Evolutionary conservation across 2,113 vertebrate species (phyloP), one percentile per base, ranked within the genome.

Genomic region (Cebidichthys violaceus): DNA sequence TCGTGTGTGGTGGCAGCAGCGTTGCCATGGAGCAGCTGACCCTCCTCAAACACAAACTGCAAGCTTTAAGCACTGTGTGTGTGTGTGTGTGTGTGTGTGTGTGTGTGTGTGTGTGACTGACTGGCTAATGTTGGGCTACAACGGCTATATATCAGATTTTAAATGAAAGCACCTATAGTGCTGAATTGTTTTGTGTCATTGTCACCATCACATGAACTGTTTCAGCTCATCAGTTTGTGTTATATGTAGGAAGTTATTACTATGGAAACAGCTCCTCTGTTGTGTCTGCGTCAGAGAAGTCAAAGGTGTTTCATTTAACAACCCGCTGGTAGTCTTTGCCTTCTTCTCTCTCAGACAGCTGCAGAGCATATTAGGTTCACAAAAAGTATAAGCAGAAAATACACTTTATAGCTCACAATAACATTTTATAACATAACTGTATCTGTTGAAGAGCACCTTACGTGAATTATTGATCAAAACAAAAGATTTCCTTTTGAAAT

Each of bases 1-100:
- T 96, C 0, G 96, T 96, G 65, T 96, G 96, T 2, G 95, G 95
- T 2, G 96, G 95, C 85, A 93, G 95, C 90, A 91, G 92, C 66
- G 62, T 96, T n/a, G 87, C 94, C 86, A 72, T 82, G 77, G 65
- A 93, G 61, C 90, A 95, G 24, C 92, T 96, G 8, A 67, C 64
- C 50, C 41, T 79, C 50, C 91, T 95, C 39, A 91, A 73, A 72
- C 54, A 61, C n/a, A 94, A 92, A 76, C 79, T 94, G 11, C 65
- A 60, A 54, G 4, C 35, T 18, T 92, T 27, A 89, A 54, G 22
- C 8, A 11, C 11, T 24, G 54, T n/a, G 1, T 29, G 50, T 29
- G 20, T 39, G 41, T 15, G 17, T 18, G 2, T 22, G 45, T 29
- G 22, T 37, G 27, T 27, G 22, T 31, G 15, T 37, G 27, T 41